Evolutionary conservation across 2,797 vertebrate species (phyloP), one percentile per base, ranked within the genome.

Genomic region (Chaunax sp.): DNA sequence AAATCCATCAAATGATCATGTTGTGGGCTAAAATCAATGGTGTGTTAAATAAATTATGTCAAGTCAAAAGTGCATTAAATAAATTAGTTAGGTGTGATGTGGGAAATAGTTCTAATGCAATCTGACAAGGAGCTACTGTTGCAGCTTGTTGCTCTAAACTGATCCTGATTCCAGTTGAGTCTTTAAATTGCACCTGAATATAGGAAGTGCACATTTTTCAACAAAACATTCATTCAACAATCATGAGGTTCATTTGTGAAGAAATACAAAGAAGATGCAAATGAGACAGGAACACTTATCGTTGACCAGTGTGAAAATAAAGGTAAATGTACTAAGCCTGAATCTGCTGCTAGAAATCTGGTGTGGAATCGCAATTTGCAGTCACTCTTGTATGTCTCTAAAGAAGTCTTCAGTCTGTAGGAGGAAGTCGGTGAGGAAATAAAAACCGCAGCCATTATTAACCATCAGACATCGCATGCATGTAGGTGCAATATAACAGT

Each of bases 391-490:
- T 50, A 33, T 63, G 49, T 40, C 19, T 25, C 16, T 6, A 49
- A 40, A 52, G 9, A 72, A 61, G 52, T 28, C 55, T 65, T 23
- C 51, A 60, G n/a, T n/a, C n/a, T n/a, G n/a, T n/a, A n/a, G n/a
- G n/a, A n/a, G n/a, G n/a, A 58, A 51, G 35, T 1, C 37, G 19
- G 50, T 54, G 54, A 72, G 64, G 54, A 65, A 68, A 54, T 55
- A n/a, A n/a, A 64, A 61, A 83, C 84, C 47, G 19, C 82, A 90
- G 75, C 70, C 85, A 89, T 92, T 83, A 87, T 84, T 93, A 89
- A 85, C 90, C 86, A 84, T 90, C 92, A 92, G 79, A 75, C 69
- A 78, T 90, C 33, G 26, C 73, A 6, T 30, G 28, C 5, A 9
- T 30, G 9, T 30, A n/a, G n/a, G n/a, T n/a, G n/a, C n/a, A n/a